Percentiles rank a stretch among this genome's conserved stretches.
These are phyloP conservation scores for Heliconius eleuchia DNA, from an alignment of 1,140 invertebrate genomes.

Conservation along the genomic window DNA sequence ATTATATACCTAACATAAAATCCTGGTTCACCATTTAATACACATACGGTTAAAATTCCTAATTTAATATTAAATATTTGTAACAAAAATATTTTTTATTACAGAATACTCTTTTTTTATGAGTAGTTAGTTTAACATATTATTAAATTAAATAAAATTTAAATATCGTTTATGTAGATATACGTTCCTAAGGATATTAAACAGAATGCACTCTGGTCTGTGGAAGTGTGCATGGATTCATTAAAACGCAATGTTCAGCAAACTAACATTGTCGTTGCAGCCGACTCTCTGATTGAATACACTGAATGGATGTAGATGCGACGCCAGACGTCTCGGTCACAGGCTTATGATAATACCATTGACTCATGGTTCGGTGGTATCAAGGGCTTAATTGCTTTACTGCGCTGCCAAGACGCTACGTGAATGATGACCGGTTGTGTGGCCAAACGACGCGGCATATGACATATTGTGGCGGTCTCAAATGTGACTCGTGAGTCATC, in stretches of 20 bases:
- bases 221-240: not conserved
- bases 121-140: no score
- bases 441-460: conserved; percentile 25
- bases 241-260: not conserved
- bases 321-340: conserved; percentile 58
- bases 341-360: conserved; percentile 54
- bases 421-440: conserved; percentile 27
- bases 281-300: conserved; percentile 49
- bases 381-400: conserved; percentile 48
- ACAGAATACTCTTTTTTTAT: no score
- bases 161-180: no score
- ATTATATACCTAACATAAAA: no score
- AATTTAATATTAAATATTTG: no score
- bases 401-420: conserved; percentile 43
- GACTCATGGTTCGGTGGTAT: conserved; percentile 49
- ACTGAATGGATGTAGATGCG: conserved; percentile 48
- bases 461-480: not conserved
- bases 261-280: conserved; percentile 37
- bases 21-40: no score
- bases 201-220: not conserved
- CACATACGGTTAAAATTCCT: no score
- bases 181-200: not conserved
- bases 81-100: no score
- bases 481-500: not conserved
- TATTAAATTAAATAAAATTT: no score